These are phyloP conservation scores for Larimichthys polyactis DNA, from an alignment of 2,113 vertebrate species.

Conservation along the genomic window DNA sequence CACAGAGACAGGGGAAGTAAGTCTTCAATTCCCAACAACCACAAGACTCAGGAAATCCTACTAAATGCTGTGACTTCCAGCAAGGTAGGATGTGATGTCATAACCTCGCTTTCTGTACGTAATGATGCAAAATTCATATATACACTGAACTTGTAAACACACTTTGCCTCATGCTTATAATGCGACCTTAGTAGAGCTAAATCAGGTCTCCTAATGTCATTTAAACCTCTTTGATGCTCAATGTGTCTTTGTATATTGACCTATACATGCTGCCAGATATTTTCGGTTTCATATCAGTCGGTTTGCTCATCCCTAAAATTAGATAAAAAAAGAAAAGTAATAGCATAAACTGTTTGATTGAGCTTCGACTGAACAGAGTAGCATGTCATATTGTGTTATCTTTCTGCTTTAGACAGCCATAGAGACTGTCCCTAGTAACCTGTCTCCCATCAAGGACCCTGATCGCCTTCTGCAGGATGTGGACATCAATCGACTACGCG, in stretches of 20 bases:
- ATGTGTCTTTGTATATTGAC: neutral
- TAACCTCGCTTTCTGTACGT: neutral
- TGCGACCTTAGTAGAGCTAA: neutral
- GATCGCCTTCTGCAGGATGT: conserved; percentile 97
- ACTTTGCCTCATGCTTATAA: neutral
- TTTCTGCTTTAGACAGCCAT: conserved; percentile 85
- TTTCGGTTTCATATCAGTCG: neutral
- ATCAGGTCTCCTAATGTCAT: neutral
- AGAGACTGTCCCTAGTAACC: conserved; percentile 90
- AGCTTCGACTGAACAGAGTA: conserved; percentile 10
- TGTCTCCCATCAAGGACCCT: conserved; percentile 94
- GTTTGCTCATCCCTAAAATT: neutral
- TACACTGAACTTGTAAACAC: neutral
- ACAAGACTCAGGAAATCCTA: conserved; percentile 89
- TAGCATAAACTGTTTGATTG: neutral
- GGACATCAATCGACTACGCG: conserved; percentile 95
- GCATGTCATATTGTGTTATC: conserved; percentile 52
- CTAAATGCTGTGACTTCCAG: conserved; percentile 79
- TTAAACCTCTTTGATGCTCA: neutral
- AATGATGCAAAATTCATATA: neutral
- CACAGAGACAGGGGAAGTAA: conserved; percentile 89
- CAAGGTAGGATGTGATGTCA: conserved; percentile 85
- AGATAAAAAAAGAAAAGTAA: neutral
- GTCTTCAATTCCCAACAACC: conserved; percentile 83
- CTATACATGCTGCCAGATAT: neutral